Evolutionary conservation across 2,797 vertebrate species (phyloP).

Genomic region (Jordanella pulchra): DNA sequence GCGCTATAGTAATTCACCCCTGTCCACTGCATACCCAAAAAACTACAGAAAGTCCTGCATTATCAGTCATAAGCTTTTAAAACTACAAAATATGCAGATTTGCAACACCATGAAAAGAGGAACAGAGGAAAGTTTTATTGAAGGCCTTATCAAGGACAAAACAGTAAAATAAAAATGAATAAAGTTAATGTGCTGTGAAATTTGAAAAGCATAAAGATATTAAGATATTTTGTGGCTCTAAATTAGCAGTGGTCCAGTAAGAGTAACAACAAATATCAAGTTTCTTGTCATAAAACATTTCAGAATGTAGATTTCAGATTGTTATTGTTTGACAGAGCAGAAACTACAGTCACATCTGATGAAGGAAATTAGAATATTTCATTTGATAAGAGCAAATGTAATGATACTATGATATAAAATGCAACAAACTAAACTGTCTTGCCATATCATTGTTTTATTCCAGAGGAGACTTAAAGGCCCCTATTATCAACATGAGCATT

Average conservation of each 20-base stretch:
- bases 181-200: background rate
- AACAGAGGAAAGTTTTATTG: background rate
- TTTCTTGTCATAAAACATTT: background rate
- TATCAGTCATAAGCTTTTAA: no score
- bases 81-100: no score
- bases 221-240: background rate
- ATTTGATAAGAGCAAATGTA: background rate
- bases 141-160: background rate
- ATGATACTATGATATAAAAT: background rate
- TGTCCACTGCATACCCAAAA: background rate
- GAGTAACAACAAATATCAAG: background rate
- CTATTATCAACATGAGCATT: conserved; percentile 48
- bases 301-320: background rate
- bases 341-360: background rate
- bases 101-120: no score
- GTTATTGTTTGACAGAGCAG: background rate
- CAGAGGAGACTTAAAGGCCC: conserved; percentile 29
- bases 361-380: background rate
- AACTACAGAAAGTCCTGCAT: background rate
- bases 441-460: conserved; percentile 6
- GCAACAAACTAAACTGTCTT: background rate
- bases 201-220: background rate
- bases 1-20: background rate
- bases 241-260: background rate
- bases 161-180: background rate